Base-by-base conservation (phyloP, 2,888 invertebrate genomes). In the Yponomeuta cagnagella region DNA sequence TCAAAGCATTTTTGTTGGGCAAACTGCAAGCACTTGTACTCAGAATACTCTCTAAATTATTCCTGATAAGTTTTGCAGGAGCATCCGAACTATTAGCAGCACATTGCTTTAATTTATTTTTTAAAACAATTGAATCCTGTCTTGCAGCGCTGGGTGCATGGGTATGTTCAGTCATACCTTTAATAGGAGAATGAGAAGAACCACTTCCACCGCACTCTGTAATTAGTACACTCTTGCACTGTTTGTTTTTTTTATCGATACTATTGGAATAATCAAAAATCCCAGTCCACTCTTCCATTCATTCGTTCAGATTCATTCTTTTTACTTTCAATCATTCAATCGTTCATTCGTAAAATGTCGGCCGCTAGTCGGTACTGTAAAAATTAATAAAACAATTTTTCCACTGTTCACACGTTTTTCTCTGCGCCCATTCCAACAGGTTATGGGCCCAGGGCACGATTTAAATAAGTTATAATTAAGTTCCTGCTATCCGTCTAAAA, bases 1-100 rank as follows among this genome's bases (percentile, higher is more conserved):
- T 67, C 68, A 63, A 70, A 71, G 70, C 68, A 71, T 68, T 68
- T 67, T 71, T 68, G 63, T 71, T 71, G 33, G 68, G 68, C 43
- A 71, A 37, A 71, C 23, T 58, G 68, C 67, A 68, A 63, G 70
- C 70, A 68, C 70, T 70, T 52, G 67, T 67, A 33, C 67, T 70
- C 33, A 67, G 70, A 67, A 70, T 52, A 58, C 58, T 31, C 67
- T 65, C 65, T 31, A 70, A 70, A 70, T 70, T 70, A 70, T 64
- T 65, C 64, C 65, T 64, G 31, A 70, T 70, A 48, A 70, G 64
- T 48, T 70, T 64, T 70, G 48, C 66, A 66, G 70, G 65, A 64
- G n/a, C 23, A 63, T 37, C 37, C 70, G 48, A 65, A 63, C 48
- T 64, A 37, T 63, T 64, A 63, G 64, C 30, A 30, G 52, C 48